Conservation (phyloP, 2,797 vertebrate genomes). For the Vireo griseus region DNA sequence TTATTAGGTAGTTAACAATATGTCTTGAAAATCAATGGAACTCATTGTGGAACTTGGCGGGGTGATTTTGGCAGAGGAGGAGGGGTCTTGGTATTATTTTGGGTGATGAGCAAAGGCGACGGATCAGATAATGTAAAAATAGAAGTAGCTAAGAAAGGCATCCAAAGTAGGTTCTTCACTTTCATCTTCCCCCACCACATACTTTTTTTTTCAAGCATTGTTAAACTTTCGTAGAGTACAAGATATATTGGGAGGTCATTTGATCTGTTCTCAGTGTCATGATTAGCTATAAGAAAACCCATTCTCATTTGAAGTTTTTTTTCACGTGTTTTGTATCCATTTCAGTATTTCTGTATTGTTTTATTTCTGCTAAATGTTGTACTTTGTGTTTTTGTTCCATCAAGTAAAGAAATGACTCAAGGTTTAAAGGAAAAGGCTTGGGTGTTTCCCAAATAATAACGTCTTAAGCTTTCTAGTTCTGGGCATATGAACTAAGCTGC, state of each 20-base stretch:
- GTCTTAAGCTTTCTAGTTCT: not conserved
- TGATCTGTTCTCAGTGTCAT: not conserved
- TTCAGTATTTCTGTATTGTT: constrained; percentile 33
- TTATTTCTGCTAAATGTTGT: constrained; percentile 38
- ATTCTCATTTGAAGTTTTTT: constrained; percentile 25
- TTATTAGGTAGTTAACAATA: constrained; percentile 78
- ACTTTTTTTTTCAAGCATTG: constrained; percentile 42
- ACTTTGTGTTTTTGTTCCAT: constrained; percentile 33
- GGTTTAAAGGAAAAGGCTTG: constrained; percentile 46
- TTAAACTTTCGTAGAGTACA: not conserved
- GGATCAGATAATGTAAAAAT: constrained; percentile 58
- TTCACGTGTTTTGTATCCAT: not conserved
- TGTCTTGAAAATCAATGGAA: constrained; percentile 54
- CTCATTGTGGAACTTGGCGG: constrained; percentile 59
- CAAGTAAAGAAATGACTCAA: constrained; percentile 56
- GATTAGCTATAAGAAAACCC: not conserved
- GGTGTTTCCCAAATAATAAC: constrained; percentile 25
- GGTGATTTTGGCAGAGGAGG: constrained; percentile 43
- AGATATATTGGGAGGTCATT: constrained; percentile 15
- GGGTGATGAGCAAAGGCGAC: constrained; percentile 31
- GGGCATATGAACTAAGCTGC: not conserved
- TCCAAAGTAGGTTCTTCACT: constrained; percentile 32
- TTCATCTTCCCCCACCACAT: not conserved
- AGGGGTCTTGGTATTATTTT: constrained; percentile 39
- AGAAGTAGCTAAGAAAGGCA: constrained; percentile 53